Percentiles rank a stretch among this genome's conserved stretches.
Evolutionary conservation across 1,140 invertebrate species (phyloP).

Genomic region (Lepeophtheirus salmonis): DNA sequence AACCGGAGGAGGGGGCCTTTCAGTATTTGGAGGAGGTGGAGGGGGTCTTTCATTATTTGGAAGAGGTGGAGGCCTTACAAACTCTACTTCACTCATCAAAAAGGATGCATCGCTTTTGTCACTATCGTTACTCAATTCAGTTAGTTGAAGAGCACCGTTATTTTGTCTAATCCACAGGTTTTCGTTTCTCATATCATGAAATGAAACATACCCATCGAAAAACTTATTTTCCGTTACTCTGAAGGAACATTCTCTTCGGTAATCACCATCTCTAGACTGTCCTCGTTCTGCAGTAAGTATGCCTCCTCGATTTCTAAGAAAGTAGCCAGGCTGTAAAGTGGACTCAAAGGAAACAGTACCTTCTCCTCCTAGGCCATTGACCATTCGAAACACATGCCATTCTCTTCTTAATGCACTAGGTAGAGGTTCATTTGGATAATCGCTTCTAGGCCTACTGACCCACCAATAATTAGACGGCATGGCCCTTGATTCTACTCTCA

Average conservation of each 20-base stretch:
- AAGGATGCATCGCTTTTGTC: constrained; percentile 18
- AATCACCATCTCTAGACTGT: background rate
- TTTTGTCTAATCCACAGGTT: constrained; percentile 15
- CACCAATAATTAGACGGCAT: constrained; percentile 15
- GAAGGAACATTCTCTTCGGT: constrained; percentile 12
- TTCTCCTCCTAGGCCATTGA: constrained; percentile 8
- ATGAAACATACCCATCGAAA: constrained; percentile 15
- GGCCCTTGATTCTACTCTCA: constrained; percentile 9
- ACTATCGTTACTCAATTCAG: background rate
- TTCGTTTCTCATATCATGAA: background rate
- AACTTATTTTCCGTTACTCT: background rate
- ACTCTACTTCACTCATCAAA: constrained; percentile 11
- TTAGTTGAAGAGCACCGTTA: constrained; percentile 1
- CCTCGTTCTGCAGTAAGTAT: constrained; percentile 3
- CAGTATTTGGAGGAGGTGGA: background rate
- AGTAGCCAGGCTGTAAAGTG: constrained; percentile 8
- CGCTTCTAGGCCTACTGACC: background rate
- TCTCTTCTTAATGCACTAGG: background rate
- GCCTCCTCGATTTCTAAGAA: background rate
- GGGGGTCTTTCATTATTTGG: background rate
- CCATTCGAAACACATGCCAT: constrained; percentile 11
- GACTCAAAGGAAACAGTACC: constrained; percentile 18
- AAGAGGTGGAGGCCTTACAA: background rate
- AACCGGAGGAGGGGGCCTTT: background rate
- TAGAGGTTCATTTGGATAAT: background rate